These are phyloP conservation scores for Acanthisitta chloris DNA, from an alignment of 2,113 vertebrate genomes.

Conservation along the genomic window DNA sequence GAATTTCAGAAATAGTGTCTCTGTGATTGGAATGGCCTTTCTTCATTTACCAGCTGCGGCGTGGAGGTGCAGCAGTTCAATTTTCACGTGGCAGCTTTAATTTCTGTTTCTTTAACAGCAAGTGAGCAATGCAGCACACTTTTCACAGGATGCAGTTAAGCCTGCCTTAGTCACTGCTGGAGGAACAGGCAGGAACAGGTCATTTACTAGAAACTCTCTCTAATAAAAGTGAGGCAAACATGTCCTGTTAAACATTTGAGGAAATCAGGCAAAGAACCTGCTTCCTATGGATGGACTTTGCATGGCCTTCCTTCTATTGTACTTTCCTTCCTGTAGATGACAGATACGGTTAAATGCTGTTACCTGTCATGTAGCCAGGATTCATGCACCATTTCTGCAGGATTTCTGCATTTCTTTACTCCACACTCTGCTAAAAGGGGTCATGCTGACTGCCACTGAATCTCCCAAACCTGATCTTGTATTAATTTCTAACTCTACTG, in stretches of 20 bases:
- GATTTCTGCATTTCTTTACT: background rate
- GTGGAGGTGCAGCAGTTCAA: background rate
- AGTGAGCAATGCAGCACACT: background rate
- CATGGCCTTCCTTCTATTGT: slow-evolving; percentile 30
- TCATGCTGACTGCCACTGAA: rapidly evolving
- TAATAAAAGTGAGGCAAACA: background rate
- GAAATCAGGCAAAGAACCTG: background rate
- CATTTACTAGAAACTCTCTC: background rate
- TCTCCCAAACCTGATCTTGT: background rate
- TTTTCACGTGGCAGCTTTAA: background rate
- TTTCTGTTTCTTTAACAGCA: background rate
- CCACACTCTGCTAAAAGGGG: background rate
- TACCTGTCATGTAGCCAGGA: background rate
- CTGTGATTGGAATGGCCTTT: background rate
- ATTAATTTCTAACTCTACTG: rapidly evolving
- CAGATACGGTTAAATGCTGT: background rate
- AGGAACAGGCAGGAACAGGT: background rate
- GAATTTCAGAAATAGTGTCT: background rate
- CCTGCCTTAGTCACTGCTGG: background rate
- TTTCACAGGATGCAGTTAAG: background rate
- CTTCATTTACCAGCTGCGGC: background rate
- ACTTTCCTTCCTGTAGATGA: slow-evolving; percentile 1
- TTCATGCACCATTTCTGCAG: background rate
- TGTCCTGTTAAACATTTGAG: background rate
- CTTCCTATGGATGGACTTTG: background rate